Percentiles rank a stretch among this genome's conserved stretches.
These are phyloP conservation scores for Punctoribates punctum DNA, from an alignment of 2,888 invertebrate genomes.

Conservation along the genomic window DNA sequence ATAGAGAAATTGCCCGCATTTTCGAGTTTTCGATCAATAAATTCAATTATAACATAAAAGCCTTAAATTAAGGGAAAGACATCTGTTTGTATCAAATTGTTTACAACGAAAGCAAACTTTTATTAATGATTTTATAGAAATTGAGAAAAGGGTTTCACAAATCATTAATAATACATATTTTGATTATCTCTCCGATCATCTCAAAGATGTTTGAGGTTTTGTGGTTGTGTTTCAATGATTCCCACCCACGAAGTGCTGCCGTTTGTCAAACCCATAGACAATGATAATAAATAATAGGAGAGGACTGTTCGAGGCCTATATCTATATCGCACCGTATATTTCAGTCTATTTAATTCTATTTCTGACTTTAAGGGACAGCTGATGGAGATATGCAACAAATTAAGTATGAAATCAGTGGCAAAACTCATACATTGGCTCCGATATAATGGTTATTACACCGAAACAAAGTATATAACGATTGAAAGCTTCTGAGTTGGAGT, in stretches of 20 bases:
- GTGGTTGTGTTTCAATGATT: neutral
- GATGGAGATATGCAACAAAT: constrained; percentile 25
- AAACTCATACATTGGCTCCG: neutral
- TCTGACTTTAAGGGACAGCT: neutral
- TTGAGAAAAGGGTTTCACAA: constrained; percentile 8
- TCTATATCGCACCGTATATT: too few relatives aligned
- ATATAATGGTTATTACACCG: neutral
- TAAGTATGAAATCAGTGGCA: constrained; percentile 15
- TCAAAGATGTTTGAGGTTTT: constrained; percentile 4
- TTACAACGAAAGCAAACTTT: neutral
- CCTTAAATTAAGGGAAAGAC: neutral
- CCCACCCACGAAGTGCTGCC: constrained; percentile 33
- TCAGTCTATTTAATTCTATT: too few relatives aligned
- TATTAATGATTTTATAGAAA: neutral
- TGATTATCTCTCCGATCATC: constrained; percentile 1
- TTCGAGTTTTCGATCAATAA: too few relatives aligned
- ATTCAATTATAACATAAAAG: too few relatives aligned
- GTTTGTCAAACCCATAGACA: constrained; percentile 1
- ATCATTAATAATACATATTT: constrained; percentile 4
- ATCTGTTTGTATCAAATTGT: neutral
- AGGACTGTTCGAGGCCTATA: neutral
- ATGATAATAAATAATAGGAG: neutral
- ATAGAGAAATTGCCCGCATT: too few relatives aligned
- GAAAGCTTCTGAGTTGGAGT: neutral
- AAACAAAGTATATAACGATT: neutral